These are phyloP conservation scores for Prietella phreatophila DNA, from an alignment of 2,113 vertebrate genomes.

Conservation along the genomic window DNA sequence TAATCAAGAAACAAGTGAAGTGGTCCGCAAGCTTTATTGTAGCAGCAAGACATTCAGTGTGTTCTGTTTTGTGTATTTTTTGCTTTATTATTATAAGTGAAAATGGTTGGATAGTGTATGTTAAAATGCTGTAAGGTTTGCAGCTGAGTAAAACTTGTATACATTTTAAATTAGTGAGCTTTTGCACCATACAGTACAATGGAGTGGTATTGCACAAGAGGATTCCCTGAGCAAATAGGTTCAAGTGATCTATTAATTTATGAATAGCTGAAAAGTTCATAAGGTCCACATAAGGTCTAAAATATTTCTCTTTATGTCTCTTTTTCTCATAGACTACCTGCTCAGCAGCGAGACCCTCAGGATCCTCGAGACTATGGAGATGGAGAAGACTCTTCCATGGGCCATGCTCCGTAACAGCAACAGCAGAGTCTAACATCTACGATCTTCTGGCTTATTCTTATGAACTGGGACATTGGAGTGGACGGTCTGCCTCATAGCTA, in stretches of 20 bases:
- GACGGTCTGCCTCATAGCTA: background rate
- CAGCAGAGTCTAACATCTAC: background rate
- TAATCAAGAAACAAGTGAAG: background rate
- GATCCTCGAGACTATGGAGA: conserved; percentile 63
- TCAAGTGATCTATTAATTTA: background rate
- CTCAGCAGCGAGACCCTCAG: conserved; percentile 64
- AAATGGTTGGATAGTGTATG: background rate
- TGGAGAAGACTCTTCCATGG: conserved; percentile 66
- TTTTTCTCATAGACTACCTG: conserved; percentile 61
- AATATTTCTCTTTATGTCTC: background rate
- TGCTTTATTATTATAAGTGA: background rate
- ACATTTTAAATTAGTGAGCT: background rate
- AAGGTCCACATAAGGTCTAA: no score
- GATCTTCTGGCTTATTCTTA: conserved; percentile 14
- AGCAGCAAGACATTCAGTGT: background rate
- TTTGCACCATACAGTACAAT: background rate
- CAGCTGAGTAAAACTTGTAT: background rate
- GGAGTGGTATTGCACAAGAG: background rate
- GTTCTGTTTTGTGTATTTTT: background rate
- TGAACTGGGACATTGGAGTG: background rate
- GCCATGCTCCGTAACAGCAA: conserved; percentile 68
- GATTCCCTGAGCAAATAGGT: background rate
- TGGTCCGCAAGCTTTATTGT: background rate
- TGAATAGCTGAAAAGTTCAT: background rate
- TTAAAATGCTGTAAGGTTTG: background rate